These are phyloP conservation scores for Eciton burchellii DNA, from an alignment of 1,140 invertebrate species.

Conservation along the genomic window DNA sequence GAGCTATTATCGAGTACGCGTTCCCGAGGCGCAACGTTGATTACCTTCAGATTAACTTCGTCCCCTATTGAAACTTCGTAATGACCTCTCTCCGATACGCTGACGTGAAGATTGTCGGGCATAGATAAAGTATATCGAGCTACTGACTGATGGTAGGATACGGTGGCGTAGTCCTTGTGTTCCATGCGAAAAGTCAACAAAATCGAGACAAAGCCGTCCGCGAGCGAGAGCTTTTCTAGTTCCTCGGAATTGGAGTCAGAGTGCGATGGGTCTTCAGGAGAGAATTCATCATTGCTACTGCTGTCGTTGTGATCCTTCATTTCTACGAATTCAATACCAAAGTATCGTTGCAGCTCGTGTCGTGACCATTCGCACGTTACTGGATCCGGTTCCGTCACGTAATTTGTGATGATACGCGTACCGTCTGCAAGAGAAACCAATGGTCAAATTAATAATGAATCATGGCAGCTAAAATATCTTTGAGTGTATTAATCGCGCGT, in stretches of 20 bases:
- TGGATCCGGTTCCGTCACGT: conserved; percentile 81
- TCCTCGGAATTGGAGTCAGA: conserved; percentile 41
- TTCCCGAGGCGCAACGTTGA: conserved; percentile 38
- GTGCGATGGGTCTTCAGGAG: background rate
- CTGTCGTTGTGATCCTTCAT: background rate
- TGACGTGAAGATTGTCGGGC: conserved; percentile 68
- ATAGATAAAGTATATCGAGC: conserved; percentile 76
- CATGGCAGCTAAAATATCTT: background rate
- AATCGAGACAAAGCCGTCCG: conserved; percentile 85
- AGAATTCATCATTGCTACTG: background rate
- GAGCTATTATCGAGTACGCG: conserved; percentile 12
- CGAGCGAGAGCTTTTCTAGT: conserved; percentile 70
- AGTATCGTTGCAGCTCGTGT: conserved; percentile 74
- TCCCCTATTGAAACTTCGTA: conserved; percentile 71
- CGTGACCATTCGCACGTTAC: conserved; percentile 77
- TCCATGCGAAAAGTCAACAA: conserved; percentile 84
- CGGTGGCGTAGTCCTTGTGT: conserved; percentile 86
- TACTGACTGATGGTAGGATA: conserved; percentile 83
- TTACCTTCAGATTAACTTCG: conserved; percentile 73
- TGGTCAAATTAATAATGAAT: background rate
- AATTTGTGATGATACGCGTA: conserved; percentile 85
- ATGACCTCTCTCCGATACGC: conserved; percentile 67
- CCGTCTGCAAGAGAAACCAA: conserved; percentile 77
- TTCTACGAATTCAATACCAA: conserved; percentile 17
- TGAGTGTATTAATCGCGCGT: background rate